Conservation (phyloP, 37 sponge, comb jelly and placozoan genomes). For the Beroe ovata region DNA sequence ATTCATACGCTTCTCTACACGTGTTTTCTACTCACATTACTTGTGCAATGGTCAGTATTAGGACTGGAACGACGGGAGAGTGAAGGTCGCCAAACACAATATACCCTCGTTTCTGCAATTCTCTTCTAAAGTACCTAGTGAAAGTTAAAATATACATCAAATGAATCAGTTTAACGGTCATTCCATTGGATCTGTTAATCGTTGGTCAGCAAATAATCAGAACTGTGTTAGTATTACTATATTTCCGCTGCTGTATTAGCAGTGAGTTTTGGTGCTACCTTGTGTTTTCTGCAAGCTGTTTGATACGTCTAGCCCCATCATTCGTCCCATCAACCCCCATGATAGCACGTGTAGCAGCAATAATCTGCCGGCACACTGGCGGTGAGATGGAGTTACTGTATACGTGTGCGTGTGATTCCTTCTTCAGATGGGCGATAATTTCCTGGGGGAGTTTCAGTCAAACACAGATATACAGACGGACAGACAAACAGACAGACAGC, state of each 20-base stretch:
- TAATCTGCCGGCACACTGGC: slow-evolving; percentile 79
- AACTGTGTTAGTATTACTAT: too few relatives aligned
- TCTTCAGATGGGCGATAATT: slow-evolving; percentile 82
- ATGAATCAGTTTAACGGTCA: background rate
- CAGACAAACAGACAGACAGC: too few relatives aligned
- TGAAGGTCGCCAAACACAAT: slow-evolving; percentile 81
- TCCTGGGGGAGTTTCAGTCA: slow-evolving; percentile 73
- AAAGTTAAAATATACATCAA: too few relatives aligned
- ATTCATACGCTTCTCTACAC: too few relatives aligned
- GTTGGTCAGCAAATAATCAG: too few relatives aligned
- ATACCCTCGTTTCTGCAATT: slow-evolving; percentile 83
- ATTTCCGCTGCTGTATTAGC: too few relatives aligned
- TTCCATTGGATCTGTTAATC: too few relatives aligned
- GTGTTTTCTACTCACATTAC: slow-evolving; percentile 70
- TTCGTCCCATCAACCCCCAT: slow-evolving; percentile 92
- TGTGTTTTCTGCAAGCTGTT: slow-evolving; percentile 78
- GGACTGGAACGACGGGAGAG: slow-evolving; percentile 77
- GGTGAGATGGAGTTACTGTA: slow-evolving; percentile 86
- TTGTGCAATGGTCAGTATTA: slow-evolving; percentile 68
- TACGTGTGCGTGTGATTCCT: slow-evolving; percentile 76
- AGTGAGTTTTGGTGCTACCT: slow-evolving; percentile 44
- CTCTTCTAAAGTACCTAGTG: slow-evolving; percentile 85
- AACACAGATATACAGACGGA: too few relatives aligned
- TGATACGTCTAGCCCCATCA: slow-evolving; percentile 75
- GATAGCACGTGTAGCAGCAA: slow-evolving; percentile 78